Evolutionary conservation across 2,888 invertebrate species (phyloP).

Genomic region (Conomelus anceps): DNA sequence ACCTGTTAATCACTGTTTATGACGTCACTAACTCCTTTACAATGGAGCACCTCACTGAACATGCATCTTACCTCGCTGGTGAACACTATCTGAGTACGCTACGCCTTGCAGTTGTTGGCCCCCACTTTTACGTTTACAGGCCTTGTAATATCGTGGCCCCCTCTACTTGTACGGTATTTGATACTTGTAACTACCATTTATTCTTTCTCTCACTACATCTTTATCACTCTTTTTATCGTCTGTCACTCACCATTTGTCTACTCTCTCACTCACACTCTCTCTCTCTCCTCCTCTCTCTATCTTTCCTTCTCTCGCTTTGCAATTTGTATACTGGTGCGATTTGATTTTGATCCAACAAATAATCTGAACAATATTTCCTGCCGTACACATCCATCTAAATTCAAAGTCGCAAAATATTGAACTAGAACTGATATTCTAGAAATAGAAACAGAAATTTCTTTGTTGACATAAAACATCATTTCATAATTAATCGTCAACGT

Average conservation of each 20-base stretch:
- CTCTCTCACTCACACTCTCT: neutral
- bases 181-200: neutral
- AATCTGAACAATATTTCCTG: too few relatives aligned
- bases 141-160: neutral
- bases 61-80: neutral
- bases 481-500: too few relatives aligned
- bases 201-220: too few relatives aligned
- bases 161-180: neutral
- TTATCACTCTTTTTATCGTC: too few relatives aligned
- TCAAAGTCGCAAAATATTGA: too few relatives aligned
- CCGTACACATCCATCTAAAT: too few relatives aligned
- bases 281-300: neutral
- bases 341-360: too few relatives aligned
- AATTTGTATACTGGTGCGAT: too few relatives aligned
- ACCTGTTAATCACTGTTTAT: neutral
- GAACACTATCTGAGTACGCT: neutral
- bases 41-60: neutral
- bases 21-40: neutral
- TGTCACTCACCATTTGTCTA: neutral
- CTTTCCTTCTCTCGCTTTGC: neutral
- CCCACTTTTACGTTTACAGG: neutral
- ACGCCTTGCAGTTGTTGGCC: neutral
- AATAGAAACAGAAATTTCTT: too few relatives aligned
- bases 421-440: too few relatives aligned
- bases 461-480: too few relatives aligned